Percentiles rank a stretch among this genome's conserved stretches.
Conservation (phyloP, 2,113 vertebrate genomes). For the Phoenicopterus ruber region DNA sequence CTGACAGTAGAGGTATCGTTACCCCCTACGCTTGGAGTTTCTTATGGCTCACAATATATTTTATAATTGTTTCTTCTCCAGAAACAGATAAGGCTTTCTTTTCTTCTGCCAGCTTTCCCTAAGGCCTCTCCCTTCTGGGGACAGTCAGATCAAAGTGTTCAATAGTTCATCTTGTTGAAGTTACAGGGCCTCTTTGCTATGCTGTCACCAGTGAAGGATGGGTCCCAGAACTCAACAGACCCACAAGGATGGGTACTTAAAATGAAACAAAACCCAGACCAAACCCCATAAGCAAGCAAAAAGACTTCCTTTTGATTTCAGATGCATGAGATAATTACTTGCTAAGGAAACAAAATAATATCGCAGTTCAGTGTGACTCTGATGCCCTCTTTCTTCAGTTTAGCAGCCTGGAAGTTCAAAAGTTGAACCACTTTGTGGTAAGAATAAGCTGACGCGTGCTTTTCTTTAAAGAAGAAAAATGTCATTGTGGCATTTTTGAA, state of each 20-base stretch:
- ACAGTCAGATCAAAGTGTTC: not conserved
- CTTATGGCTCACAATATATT: not conserved
- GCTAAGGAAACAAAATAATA: not conserved
- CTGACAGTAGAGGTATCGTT: not conserved
- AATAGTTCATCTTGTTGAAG: not conserved
- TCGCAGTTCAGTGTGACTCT: not conserved
- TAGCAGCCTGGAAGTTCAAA: not conserved
- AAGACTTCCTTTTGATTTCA: slow-evolving; percentile 12
- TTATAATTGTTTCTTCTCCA: not conserved
- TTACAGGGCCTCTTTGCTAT: not conserved
- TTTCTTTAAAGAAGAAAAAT: not conserved
- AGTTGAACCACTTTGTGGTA: slow-evolving; percentile 4
- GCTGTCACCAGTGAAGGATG: not conserved
- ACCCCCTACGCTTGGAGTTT: not conserved
- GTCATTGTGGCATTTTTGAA: not conserved
- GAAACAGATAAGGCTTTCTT: not conserved
- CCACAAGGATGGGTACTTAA: not conserved
- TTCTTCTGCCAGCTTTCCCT: not conserved
- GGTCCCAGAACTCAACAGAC: not conserved
- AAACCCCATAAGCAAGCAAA: not conserved
- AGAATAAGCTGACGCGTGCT: not conserved
- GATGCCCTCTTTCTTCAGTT: slow-evolving; percentile 4
- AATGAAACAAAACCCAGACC: not conserved
- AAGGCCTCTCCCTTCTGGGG: not conserved
- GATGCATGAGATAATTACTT: not conserved